Base-by-base conservation (phyloP, 2,797 vertebrate genomes). In the Peromyscus attwateri region DNA sequence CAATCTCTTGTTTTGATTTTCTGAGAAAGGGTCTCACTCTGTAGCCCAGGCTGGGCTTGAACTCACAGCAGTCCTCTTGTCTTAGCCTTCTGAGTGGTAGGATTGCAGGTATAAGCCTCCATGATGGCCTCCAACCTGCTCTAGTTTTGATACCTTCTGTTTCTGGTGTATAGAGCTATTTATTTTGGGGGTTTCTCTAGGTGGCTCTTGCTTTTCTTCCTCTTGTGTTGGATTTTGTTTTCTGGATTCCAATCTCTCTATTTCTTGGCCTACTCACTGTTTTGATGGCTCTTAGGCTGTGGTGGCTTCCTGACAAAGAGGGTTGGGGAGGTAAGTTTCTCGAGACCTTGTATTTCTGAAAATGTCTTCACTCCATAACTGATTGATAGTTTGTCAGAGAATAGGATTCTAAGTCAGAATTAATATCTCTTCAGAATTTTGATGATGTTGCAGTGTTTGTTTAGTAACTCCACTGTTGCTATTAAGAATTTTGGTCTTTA, bases 141-240 rank as follows among this genome's bases (percentile, higher is more conserved):
- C 21, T 60, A 71, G 60, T 49, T 68, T 71, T 64, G 73, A 79
- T 73, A 14, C 71, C 29, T 62, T 85, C 73, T 57, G 6, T 66
- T 46, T 87, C 13, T 90, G n/a, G 25, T 37, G 6, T 29, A 60
- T 9, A 73, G 29, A 80, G n/a, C 43, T 85, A 16, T n/a, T 89
- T 25, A 31, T 75, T 76, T 93, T 64, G 34, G n/a, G 31, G 66
- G 52, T 31, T 77, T 73, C 23, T 73, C 14, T 84, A 27, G 62
- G 43, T 75, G 55, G 43, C 31, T 89, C 34, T 89, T 71, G 6
- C 23, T 79, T 95, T 89, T 88, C 76, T 71, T 46, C 19, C 46
- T 83, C 25, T 71, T 77, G 16, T 71, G 29, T 90, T 95, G 11
- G 52, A 80, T 90, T 93, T 95, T 80, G 40, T 79, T 85, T 92